phyloP scores from a whole-genome alignment of 2,888 invertebrate genomes.

The Gymnoscelis rufifasciata region DNA sequence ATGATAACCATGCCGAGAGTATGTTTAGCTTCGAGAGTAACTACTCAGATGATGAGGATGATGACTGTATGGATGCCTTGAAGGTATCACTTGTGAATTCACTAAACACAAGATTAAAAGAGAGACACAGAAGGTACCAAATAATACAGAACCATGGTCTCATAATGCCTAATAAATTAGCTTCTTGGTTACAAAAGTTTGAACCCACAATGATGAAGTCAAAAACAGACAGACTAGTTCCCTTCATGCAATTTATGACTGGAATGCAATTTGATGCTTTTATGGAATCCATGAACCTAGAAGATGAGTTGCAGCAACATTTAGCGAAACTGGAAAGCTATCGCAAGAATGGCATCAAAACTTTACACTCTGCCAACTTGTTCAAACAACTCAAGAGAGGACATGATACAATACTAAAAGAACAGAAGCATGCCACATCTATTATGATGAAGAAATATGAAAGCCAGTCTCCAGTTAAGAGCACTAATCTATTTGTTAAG shows the following conservation, averaged over 20 bases:
- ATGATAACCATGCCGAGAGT: constrained; percentile 89
- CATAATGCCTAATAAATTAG: constrained; percentile 84
- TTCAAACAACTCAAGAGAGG: constrained; percentile 83
- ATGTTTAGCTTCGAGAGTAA: constrained; percentile 74
- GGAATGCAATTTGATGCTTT: constrained; percentile 87
- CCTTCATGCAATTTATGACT: constrained; percentile 87
- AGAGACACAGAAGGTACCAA: constrained; percentile 84
- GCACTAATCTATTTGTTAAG: constrained; percentile 37
- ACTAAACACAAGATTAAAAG: constrained; percentile 87
- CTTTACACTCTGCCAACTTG: constrained; percentile 80
- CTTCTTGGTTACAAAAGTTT: constrained; percentile 84
- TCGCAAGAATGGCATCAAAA: constrained; percentile 84
- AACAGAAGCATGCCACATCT: constrained; percentile 55
- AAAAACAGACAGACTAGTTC: constrained; percentile 81
- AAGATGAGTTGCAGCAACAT: constrained; percentile 82
- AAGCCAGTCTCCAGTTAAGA: constrained; percentile 52
- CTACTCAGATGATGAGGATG: constrained; percentile 69
- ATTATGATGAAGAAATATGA: constrained; percentile 62
- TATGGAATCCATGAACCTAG: constrained; percentile 86
- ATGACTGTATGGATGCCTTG: constrained; percentile 80
- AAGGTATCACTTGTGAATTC: constrained; percentile 84
- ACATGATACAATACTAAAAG: constrained; percentile 76
- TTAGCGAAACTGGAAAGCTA: constrained; percentile 81
- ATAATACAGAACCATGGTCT: constrained; percentile 89
- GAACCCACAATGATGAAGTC: constrained; percentile 79